Evolutionary conservation across 1,140 invertebrate genomes (phyloP).

Genomic region (Drosophila sp.): DNA sequence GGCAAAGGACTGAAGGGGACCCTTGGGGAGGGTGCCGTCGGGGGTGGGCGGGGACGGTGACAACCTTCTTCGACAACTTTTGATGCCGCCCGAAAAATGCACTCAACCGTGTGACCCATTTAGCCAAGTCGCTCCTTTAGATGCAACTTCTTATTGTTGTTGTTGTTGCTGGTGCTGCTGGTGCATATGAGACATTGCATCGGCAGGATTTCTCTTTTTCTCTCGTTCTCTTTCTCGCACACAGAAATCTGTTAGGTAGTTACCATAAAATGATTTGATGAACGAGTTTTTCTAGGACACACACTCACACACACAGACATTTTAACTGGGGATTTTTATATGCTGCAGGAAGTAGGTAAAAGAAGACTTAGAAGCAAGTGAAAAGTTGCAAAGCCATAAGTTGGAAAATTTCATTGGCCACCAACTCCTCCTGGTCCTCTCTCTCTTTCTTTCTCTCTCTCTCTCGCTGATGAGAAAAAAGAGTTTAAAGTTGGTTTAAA

Average conservation of each 20-base stretch:
- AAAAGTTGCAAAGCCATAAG: conserved; percentile 37
- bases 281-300: conserved; percentile 52
- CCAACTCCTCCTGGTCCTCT: neutral
- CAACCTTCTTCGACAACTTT: conserved; percentile 67
- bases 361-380: conserved; percentile 1
- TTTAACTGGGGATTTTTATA: conserved; percentile 28
- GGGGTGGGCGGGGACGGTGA: neutral
- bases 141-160: conserved; percentile 58
- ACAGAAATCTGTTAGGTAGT: conserved; percentile 48
- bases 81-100: conserved; percentile 72
- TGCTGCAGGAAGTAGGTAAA: conserved; percentile 31
- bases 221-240: conserved; percentile 4
- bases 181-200: conserved; percentile 43
- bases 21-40: neutral
- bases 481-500: neutral
- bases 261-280: conserved; percentile 79
- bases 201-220: conserved; percentile 23
- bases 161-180: conserved; percentile 3
- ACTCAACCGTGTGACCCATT: conserved; percentile 79
- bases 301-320: conserved; percentile 22
- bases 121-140: conserved; percentile 43
- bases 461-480: too few species aligned
- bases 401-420: conserved; percentile 41
- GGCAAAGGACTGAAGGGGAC: conserved; percentile 46
- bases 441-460: neutral